Conservation (phyloP, 2,888 invertebrate genomes). For the Netelia inedita region DNA sequence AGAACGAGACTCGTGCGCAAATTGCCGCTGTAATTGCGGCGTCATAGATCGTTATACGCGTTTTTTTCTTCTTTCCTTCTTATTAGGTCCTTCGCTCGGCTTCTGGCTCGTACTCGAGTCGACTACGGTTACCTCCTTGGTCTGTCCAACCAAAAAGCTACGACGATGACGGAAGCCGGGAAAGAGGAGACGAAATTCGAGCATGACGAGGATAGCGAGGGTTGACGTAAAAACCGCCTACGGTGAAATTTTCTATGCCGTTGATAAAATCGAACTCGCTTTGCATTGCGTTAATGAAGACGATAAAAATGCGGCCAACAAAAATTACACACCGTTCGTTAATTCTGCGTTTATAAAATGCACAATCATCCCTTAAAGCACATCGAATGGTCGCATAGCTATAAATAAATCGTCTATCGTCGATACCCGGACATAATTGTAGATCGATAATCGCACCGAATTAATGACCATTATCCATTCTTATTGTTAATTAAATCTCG, state of each 20-base stretch:
- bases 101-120: conserved; percentile 28
- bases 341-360: too few relatives aligned
- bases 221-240: conserved; percentile 2
- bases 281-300: neutral
- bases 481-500: too few relatives aligned
- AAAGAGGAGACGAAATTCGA: neutral
- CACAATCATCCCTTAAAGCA: too few relatives aligned
- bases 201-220: conserved; percentile 20
- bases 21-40: conserved; percentile 60
- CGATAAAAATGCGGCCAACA: neutral
- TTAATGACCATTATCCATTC: too few relatives aligned
- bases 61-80: conserved; percentile 26
- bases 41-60: conserved; percentile 53
- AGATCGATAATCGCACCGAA: too few relatives aligned
- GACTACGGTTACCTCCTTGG: conserved; percentile 17
- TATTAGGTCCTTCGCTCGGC: conserved; percentile 39
- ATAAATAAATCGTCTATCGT: too few relatives aligned
- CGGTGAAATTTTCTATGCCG: neutral
- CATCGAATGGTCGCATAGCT: too few relatives aligned
- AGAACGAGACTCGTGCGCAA: conserved; percentile 42
- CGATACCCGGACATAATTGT: too few relatives aligned
- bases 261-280: neutral
- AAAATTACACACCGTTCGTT: neutral
- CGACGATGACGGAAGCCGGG: conserved; percentile 7
- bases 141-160: conserved; percentile 20